Evolutionary conservation across 2,888 invertebrate species (phyloP).

Genomic region (Megamerina dolium): DNA sequence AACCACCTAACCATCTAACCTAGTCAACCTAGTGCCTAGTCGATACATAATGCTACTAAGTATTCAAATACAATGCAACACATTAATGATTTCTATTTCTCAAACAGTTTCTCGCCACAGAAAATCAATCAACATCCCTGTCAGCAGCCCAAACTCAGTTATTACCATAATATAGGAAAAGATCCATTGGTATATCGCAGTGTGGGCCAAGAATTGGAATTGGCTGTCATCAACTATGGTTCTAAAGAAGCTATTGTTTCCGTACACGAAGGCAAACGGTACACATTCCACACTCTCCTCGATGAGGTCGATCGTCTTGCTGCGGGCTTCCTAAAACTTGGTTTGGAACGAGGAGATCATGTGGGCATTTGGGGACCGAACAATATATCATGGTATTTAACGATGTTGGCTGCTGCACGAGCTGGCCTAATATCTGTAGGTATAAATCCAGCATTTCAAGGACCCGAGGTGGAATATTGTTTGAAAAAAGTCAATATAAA

Average conservation of each 20-base stretch:
- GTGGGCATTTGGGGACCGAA: slow-evolving; percentile 79
- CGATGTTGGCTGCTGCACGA: slow-evolving; percentile 64
- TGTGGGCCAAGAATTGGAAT: slow-evolving; percentile 55
- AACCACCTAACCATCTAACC: too few species aligned
- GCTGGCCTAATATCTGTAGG: slow-evolving; percentile 68
- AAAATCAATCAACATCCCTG: too few species aligned
- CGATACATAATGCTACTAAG: too few species aligned
- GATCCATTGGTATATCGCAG: slow-evolving; percentile 53
- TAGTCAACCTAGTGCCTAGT: too few species aligned
- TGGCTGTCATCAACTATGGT: slow-evolving; percentile 53
- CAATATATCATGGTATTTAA: slow-evolving; percentile 67
- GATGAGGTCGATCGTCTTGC: slow-evolving; percentile 59
- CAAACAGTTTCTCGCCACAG: too few species aligned
- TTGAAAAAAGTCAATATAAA: slow-evolving; percentile 65
- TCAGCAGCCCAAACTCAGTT: slow-evolving; percentile 51
- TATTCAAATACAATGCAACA: too few species aligned
- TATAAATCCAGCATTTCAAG: slow-evolving; percentile 70
- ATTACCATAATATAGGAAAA: slow-evolving; percentile 52
- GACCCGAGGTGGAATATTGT: slow-evolving; percentile 64
- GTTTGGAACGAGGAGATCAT: slow-evolving; percentile 65
- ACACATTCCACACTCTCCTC: slow-evolving; percentile 53
- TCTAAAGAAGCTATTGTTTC: slow-evolving; percentile 57
- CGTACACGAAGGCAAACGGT: slow-evolving; percentile 50
- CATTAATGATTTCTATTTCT: too few species aligned
- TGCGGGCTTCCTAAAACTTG: slow-evolving; percentile 63